phyloP scores from a whole-genome alignment of 2,888 invertebrate species.

The Philonicus albiceps region DNA sequence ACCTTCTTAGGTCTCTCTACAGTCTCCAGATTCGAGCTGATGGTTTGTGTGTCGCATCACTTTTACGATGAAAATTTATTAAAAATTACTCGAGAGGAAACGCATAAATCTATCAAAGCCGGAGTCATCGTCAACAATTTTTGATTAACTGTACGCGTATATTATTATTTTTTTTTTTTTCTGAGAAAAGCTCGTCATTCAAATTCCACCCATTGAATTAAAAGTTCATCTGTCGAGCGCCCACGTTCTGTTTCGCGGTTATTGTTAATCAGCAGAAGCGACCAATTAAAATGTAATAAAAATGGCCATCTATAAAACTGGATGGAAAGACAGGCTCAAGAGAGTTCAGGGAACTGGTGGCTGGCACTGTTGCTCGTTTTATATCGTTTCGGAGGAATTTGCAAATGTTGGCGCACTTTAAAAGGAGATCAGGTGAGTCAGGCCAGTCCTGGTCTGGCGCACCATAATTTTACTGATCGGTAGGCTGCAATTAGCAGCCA shows the following conservation, averaged over 20 bases:
- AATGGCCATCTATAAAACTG: background rate
- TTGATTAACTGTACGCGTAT: background rate
- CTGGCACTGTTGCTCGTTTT: background rate
- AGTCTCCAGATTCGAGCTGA: background rate
- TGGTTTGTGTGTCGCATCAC: background rate
- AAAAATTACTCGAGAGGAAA: background rate
- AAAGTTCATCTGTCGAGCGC: slow-evolving; percentile 10
- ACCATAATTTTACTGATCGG: background rate
- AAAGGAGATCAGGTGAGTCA: slow-evolving; percentile 19
- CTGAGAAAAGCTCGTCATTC: background rate
- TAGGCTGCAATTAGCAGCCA: background rate
- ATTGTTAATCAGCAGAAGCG: slow-evolving; percentile 7
- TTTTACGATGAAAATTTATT: background rate
- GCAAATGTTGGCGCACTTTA: background rate
- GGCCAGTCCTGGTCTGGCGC: background rate
- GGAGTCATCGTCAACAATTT: background rate
- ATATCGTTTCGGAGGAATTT: background rate
- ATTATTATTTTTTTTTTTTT: background rate
- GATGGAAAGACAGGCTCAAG: background rate
- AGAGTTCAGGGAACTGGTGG: slow-evolving; percentile 13
- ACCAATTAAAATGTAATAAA: slow-evolving; percentile 18
- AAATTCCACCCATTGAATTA: background rate
- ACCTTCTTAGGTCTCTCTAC: background rate
- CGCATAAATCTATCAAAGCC: background rate
- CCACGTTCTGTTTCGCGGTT: background rate